Conservation (phyloP, 1,140 invertebrate species). For the Drosophila parvula region DNA sequence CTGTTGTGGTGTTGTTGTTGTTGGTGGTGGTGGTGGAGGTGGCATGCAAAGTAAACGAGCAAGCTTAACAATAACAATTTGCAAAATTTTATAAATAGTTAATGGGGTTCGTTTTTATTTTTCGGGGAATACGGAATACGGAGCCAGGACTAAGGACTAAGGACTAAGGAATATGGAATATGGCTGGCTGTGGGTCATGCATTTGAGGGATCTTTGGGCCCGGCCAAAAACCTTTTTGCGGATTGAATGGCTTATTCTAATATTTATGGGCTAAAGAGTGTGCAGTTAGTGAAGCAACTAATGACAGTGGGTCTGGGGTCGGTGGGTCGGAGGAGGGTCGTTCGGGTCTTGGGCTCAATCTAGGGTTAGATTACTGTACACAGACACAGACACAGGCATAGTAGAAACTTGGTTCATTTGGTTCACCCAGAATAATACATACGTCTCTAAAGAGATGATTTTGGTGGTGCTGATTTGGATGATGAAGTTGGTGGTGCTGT, state of each 20-base stretch:
- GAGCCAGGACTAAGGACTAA: background rate
- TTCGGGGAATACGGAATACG: conserved; percentile 1
- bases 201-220: conserved; percentile 23
- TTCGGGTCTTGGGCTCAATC: background rate
- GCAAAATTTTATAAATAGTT: conserved; percentile 80
- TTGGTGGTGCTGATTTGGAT: conserved; percentile 83
- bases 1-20: conserved; percentile 47
- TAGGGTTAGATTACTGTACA: conserved; percentile 29
- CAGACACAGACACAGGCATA: conserved; percentile 18
- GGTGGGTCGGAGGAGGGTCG: too few species aligned
- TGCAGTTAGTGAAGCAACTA: conserved; percentile 42
- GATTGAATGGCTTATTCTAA: conserved; percentile 52
- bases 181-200: conserved; percentile 25
- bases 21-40: conserved; percentile 55
- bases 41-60: conserved; percentile 77
- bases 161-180: background rate
- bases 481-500: conserved; percentile 84
- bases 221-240: conserved; percentile 35
- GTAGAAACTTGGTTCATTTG: conserved; percentile 39
- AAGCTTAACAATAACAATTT: conserved; percentile 81
- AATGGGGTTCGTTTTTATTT: conserved; percentile 54
- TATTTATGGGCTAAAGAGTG: conserved; percentile 48
- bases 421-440: conserved; percentile 75
- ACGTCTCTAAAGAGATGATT: conserved; percentile 84
- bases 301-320: conserved; percentile 3